Conservation (phyloP, 37 sponge, comb jelly and placozoan species). For the Eunapius fragilis region DNA sequence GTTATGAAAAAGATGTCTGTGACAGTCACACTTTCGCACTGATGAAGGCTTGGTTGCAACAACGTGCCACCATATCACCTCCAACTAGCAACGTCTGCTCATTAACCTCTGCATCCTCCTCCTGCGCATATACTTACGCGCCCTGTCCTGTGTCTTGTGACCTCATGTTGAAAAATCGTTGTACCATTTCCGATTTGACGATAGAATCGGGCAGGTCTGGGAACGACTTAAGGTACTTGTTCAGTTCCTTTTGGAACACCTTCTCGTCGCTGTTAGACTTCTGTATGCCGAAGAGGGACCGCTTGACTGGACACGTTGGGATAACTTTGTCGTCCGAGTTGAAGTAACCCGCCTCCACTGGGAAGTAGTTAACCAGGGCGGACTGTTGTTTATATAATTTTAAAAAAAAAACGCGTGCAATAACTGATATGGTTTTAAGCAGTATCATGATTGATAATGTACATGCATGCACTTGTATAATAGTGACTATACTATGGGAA, state of each 20-base stretch:
- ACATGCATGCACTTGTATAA: too few relatives aligned
- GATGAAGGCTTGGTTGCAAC: too few relatives aligned
- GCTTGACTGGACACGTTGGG: constrained; percentile 59
- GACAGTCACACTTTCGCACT: too few relatives aligned
- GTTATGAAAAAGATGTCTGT: too few relatives aligned
- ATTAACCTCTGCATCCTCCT: too few relatives aligned
- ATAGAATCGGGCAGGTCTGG: constrained; percentile 45
- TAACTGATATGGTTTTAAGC: too few relatives aligned
- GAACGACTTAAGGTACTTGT: constrained; percentile 45
- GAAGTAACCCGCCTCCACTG: constrained; percentile 69
- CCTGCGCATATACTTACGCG: background rate
- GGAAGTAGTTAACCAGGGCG: constrained; percentile 28
- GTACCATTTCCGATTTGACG: constrained; percentile 44
- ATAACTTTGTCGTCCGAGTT: constrained; percentile 43
- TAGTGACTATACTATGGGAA: too few relatives aligned
- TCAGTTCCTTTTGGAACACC: constrained; percentile 42
- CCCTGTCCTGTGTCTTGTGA: background rate
- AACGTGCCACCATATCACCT: too few relatives aligned
- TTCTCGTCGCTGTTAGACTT: constrained; percentile 31
- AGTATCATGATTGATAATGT: too few relatives aligned
- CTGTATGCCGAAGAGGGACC: constrained; percentile 43
- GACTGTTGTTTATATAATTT: too few relatives aligned
- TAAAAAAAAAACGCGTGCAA: too few relatives aligned
- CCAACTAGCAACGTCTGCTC: too few relatives aligned
- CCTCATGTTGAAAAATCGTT: constrained; percentile 33